Percentiles rank a stretch among this genome's conserved stretches.
These are phyloP conservation scores for Patiria pectinifera DNA, from an alignment of 53 echinoderm and acorn worm genomes.

Conservation along the genomic window DNA sequence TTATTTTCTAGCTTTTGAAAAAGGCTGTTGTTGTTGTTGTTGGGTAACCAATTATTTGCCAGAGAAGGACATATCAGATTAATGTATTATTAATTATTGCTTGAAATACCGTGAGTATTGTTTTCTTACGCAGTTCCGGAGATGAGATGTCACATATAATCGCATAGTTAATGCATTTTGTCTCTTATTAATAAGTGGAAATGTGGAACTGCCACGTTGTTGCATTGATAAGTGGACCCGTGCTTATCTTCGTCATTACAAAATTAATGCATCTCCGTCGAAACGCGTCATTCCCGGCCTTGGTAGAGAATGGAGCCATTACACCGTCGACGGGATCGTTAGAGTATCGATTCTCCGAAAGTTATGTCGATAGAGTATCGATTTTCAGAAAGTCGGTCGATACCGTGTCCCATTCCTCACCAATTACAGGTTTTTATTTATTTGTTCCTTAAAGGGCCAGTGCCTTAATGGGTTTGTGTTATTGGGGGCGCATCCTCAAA, in stretches of 20 bases:
- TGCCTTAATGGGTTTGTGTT: no score
- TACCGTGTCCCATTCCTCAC: neutral
- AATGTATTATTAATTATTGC: no score
- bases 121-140: no score
- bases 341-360: neutral
- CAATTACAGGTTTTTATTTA: neutral
- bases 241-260: neutral
- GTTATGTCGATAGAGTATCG: neutral
- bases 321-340: neutral
- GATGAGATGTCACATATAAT: no score
- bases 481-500: no score
- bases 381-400: neutral
- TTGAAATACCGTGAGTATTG: no score
- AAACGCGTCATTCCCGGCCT: conserved; percentile 10
- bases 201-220: neutral
- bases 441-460: no score
- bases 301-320: neutral
- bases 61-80: no score
- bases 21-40: no score
- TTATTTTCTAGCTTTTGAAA: no score
- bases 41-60: no score
- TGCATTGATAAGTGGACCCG: neutral
- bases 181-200: neutral
- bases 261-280: neutral
- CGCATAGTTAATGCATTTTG: no score